Base-by-base conservation (phyloP, 2,888 invertebrate genomes). In the Synergus itoensis region DNA sequence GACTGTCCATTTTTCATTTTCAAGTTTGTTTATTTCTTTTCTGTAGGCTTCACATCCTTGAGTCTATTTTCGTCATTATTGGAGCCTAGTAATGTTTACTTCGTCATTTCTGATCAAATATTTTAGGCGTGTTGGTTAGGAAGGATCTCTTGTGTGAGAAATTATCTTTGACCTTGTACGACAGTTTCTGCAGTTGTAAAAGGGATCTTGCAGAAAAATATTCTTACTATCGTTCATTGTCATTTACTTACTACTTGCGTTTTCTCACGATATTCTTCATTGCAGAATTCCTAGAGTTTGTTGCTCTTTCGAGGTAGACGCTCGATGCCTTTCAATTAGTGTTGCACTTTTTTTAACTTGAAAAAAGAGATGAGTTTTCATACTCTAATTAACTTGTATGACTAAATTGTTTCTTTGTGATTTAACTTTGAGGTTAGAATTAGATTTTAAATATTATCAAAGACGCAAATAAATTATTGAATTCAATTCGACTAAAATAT, bases 241-340 rank as follows among this genome's bases (percentile, higher is more conserved):
- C 48, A 36, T 73, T 73, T 73, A 73, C 73, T 73, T 53, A 36
- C 73, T n/a, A 73, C 73, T 73, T 53, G 40, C 53, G 53, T n/a
- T 73, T 73, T 73, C 73, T 73, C 73, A 73, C 48, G 53, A 73
- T 53, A 36, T 36, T 53, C 73, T 16, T n/a, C n/a, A n/a, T n/a
- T 53, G n/a, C n/a, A 40, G 36, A 48, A 73, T 53, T 73, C 53
- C 36, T 28, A 16, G 36, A 73, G 73, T 53, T 73, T 73, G 16
- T 73, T 48, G 36, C 53, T 73, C 73, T 53, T 53, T 73, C 48
- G 48, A 73, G 53, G 73, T 73, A 73, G 21, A 69, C 16, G 73
- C n/a, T 53, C 36, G 11, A 4, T 45, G 36, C 21, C 41, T n/a
- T 9, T 64, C 41, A 40, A 64, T 36, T 36, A 36, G 36, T 5